Percentiles rank a stretch among this genome's conserved stretches.
Evolutionary conservation across 2,113 vertebrate species (phyloP).

Genomic region (Seriola rivoliana): DNA sequence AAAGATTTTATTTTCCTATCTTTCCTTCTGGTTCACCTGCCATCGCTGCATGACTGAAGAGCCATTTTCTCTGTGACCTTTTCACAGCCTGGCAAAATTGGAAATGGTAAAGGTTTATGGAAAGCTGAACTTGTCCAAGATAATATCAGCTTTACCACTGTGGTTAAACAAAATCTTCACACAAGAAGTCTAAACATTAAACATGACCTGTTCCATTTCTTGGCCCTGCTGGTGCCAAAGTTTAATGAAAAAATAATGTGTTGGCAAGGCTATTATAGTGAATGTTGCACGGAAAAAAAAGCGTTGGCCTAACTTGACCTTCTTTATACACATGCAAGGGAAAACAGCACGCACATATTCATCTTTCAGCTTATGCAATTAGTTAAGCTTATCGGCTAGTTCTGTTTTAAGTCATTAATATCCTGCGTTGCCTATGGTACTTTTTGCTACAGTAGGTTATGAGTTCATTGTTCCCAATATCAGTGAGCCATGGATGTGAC

Average conservation of each 20-base stretch:
- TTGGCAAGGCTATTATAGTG: constrained; percentile 5
- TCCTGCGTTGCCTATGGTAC: background rate
- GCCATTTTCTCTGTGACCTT: constrained; percentile 64
- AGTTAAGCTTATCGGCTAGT: background rate
- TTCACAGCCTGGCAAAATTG: constrained; percentile 46
- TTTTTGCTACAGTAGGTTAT: constrained; percentile 10
- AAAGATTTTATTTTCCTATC: constrained; percentile 36
- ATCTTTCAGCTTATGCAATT: constrained; percentile 5
- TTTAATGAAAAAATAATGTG: constrained; percentile 47
- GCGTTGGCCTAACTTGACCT: constrained; percentile 17
- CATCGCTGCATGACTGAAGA: constrained; percentile 47
- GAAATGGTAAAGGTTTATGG: constrained; percentile 61
- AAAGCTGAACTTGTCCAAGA: constrained; percentile 47
- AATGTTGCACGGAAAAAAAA: constrained; percentile 5
- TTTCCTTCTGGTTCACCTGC: constrained; percentile 56
- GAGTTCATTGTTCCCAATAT: constrained; percentile 24
- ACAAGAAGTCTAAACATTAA: constrained; percentile 20
- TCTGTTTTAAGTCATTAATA: constrained; percentile 26
- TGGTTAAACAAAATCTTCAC: constrained; percentile 30
- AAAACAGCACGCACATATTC: background rate
- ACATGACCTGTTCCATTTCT: constrained; percentile 3
- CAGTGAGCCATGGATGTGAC: constrained; percentile 26
- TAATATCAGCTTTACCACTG: constrained; percentile 20
- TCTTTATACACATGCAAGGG: constrained; percentile 1
- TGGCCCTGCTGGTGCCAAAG: background rate